Base-by-base conservation (phyloP, 2,113 vertebrate species). In the Casuarius casuarius region DNA sequence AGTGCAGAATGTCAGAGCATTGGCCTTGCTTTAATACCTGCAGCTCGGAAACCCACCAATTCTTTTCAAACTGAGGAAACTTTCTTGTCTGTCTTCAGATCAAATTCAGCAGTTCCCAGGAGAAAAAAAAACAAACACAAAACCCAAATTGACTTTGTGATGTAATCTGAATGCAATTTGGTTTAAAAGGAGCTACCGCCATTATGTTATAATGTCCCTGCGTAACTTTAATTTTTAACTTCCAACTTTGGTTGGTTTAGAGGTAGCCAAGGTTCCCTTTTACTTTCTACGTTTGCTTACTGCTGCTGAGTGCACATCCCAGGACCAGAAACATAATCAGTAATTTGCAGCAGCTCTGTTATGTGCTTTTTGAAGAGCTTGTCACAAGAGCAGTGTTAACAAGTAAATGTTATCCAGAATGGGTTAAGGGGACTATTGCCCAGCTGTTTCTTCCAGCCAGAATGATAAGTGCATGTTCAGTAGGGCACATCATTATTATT, bases 1-100 rank as follows among this genome's bases (percentile, higher is more conserved):
- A 77, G 33, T 4, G n/a, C 9, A 7, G 0, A 0, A 12, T 35
- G 13, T 46, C 44, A 76, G 52, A 61, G 40, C 38, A 29, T 31
- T 52, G 33, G 26, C 19, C 15, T 61, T 33, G 14, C 51, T 85
- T 90, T 54, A 67, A 67, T 0, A 5, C 12, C 48, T 68, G 26
- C 56, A 79, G 26, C 6, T 83, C 25, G 25, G 84, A 95, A 75
- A 11, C 9, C 11, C 51, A 33, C 2, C 6, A 22, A 16, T 38
- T 35, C 78, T 70, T 56, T 70, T 61, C 59, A 88, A 44, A 59
- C 2, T 46, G n/a, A 79, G 56, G 48, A 79, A 89, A 66, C 20
- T 20, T 67, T 23, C 18, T 3, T 17, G 15, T 58, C 29, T 92
- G 25, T 54, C 42, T 71, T 67, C 26, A 81, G 21, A 56, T 21